Evolutionary conservation across 2,888 invertebrate genomes (phyloP), one percentile per base, ranked within the genome.

Genomic region (Osmoderma eremita): DNA sequence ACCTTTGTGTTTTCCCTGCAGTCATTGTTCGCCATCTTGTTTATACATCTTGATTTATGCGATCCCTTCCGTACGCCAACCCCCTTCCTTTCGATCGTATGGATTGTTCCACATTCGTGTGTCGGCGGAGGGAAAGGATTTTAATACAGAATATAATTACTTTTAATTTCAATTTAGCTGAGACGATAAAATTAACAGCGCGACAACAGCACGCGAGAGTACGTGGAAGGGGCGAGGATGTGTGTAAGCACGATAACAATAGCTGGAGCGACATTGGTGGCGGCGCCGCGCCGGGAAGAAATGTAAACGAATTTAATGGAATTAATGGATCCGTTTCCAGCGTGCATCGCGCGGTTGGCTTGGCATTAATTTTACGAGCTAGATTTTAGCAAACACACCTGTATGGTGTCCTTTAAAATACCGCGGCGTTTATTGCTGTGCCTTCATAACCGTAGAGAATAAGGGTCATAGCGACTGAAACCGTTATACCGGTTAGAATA

Each of bases 1-100:
- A 77, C 74, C 74, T 76, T 76, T 77, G 76, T 75, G 75, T 75
- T 75, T 72, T 67, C 71, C 45, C n/a, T 4, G n/a, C 41, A 41
- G 22, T 61, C 74, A 77, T 77, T 77, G 77, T 78, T 74, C 76
- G 77, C 78, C 78, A 78, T 77, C 78, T 78, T 78, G 78, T 78
- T 78, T 78, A 77, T 77, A 75, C 75, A 72, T 70, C 69, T 75
- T 76, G 79, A 79, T 78, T 79, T 79, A 78, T 76, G 70, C 30
- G 62, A 30, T 8, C 30, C 30, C 30, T 30, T 30, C 30, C 6
- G 8, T 6, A 38, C 38, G 38, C 17, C 10, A 53, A 8, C 36
- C 15, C 53, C 15, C 18, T n/a, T 18, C 50, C 38, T 24, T 38
- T 22, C 53, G 38, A 53, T 53, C 38, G 17, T 38, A 38, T 38